A percentile compares a stretch with the other conserved stretches of the same genome.
phyloP scores from a whole-genome alignment of 2,888 invertebrate genomes.

The Eupithecia abbreviata region DNA sequence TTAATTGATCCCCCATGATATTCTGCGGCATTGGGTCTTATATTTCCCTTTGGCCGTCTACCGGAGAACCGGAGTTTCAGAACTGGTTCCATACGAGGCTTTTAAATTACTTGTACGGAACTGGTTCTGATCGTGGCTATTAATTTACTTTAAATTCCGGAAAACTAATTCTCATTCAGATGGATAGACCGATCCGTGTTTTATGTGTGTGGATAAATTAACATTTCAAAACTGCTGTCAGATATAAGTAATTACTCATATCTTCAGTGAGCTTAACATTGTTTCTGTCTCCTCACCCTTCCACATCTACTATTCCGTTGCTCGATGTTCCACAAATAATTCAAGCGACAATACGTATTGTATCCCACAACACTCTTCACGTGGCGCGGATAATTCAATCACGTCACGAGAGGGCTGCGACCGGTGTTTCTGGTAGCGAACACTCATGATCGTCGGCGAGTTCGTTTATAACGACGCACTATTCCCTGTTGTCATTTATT shows the following conservation, averaged over 20 bases:
- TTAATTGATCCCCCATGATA: background rate
- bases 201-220: background rate
- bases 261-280: background rate
- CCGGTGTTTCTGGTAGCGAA: background rate
- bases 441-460: background rate
- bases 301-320: background rate
- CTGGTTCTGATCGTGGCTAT: no score
- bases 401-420: slow-evolving; percentile 22
- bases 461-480: background rate
- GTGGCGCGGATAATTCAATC: slow-evolving; percentile 57
- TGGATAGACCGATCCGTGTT: background rate
- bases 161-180: background rate
- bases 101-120: no score
- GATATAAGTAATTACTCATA: no score
- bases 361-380: slow-evolving; percentile 49
- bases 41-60: no score
- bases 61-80: no score
- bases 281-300: background rate
- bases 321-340: slow-evolving; percentile 29
- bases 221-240: background rate
- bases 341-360: slow-evolving; percentile 57
- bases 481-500: no score
- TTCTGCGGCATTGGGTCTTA: background rate
- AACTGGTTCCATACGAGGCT: no score
- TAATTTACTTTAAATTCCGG: no score